Evolutionary conservation across 2,888 invertebrate genomes (phyloP), one percentile per base, ranked within the genome.

Genomic region (Epinotia demarniana): DNA sequence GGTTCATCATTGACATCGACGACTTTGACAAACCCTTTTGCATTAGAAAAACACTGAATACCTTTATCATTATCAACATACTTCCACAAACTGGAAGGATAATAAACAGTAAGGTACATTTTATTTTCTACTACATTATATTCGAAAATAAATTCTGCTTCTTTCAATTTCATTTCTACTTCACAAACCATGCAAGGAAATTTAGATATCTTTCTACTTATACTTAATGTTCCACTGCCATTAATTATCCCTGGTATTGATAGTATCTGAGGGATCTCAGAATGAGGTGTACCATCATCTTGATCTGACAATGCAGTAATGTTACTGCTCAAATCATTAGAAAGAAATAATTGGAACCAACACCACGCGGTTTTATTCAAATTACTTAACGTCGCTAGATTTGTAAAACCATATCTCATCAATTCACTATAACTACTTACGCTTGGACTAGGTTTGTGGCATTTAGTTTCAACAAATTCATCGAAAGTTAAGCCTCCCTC

Each of bases 11-110:
- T 88, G 9, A 95, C 83, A 78, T 94, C 86, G 0, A 95, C 90
- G 4, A 89, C 90, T 78, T 85, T 90, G 27, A 93, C 88, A 78
- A 95, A 91, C 5, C 94, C 94, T 79, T 94, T 92, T 0, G 95
- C 95, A 81, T 96, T 94, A 3, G 96, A 95, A 83, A 95, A 96
- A 83, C 96, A 96, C 80, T 94, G 94, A 63, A 96, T 89, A 5
- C 95, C 95, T 78, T 87, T 90, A 76, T 95, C 92, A 57, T 89
- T 80, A 58, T 83, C 78, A 53, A 90, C 87, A 78, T 93, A 88
- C 77, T 92, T 92, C 94, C 95, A 95, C 72, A 95, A 87, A 73
- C 93, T 92, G 16, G 95, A 93, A 2, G 95, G 94, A 79, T 90
- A 93, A 81, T 96, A 96, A 57, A 96, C 89, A 9, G 94, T 94